Evolutionary conservation across 2,888 invertebrate genomes (phyloP).

Genomic region (Ernsta delagoae): DNA sequence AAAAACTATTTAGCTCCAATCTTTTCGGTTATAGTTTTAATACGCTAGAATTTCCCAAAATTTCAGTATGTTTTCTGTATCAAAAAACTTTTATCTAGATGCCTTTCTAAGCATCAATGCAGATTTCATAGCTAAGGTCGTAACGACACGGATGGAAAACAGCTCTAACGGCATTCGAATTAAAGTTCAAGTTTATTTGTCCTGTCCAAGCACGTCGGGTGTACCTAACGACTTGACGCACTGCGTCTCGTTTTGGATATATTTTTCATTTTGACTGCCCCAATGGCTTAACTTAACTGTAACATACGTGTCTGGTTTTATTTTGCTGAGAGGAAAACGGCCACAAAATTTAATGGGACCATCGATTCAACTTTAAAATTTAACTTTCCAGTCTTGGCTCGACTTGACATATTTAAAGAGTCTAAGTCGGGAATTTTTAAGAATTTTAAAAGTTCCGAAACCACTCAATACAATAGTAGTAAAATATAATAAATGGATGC

Average conservation of each 20-base stretch:
- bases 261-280: conserved; percentile 21
- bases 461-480: neutral
- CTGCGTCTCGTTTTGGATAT: conserved; percentile 26
- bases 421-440: neutral
- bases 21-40: no score
- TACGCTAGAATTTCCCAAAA: conserved; percentile 10
- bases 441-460: neutral
- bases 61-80: conserved; percentile 31
- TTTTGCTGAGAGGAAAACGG: conserved; percentile 7
- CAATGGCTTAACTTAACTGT: conserved; percentile 25
- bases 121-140: conserved; percentile 30
- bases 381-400: neutral
- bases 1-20: neutral
- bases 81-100: conserved; percentile 30
- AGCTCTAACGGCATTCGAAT: neutral
- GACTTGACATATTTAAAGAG: no score
- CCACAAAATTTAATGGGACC: neutral
- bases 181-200: conserved; percentile 3
- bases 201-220: neutral
- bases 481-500: neutral
- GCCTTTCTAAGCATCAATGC: conserved; percentile 34
- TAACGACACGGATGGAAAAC: neutral
- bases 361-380: neutral
- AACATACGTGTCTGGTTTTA: conserved; percentile 25
- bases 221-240: conserved; percentile 34